Conservation (phyloP, 2,797 vertebrate genomes). For the Acestrorhynchus altus region DNA sequence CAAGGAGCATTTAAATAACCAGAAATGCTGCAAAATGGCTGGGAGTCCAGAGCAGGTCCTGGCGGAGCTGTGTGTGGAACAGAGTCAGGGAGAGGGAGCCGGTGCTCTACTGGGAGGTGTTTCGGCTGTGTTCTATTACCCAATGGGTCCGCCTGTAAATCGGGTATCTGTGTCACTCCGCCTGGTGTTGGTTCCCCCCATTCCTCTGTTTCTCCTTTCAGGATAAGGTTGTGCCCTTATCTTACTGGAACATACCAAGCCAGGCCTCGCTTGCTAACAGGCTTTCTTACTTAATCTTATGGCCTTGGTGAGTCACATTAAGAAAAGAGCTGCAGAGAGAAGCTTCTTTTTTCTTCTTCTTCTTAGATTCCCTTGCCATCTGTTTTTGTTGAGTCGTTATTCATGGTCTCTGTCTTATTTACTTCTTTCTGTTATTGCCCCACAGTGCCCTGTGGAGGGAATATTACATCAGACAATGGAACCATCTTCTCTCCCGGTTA, state of each 20-base stretch:
- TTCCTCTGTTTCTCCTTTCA: constrained; percentile 62
- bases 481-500: constrained; percentile 96
- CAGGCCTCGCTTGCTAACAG: constrained; percentile 75
- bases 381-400: constrained; percentile 27
- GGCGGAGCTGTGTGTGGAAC: constrained; percentile 16
- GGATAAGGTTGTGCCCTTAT: constrained; percentile 76
- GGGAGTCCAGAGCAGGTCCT: constrained; percentile 37
- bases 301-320: constrained; percentile 57
- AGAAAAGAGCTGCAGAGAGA: constrained; percentile 8
- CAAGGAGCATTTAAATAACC: constrained; percentile 40
- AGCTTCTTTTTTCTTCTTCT: constrained; percentile 5
- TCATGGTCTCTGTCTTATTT: constrained; percentile 19
- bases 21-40: constrained; percentile 30
- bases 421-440: constrained; percentile 13
- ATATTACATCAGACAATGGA: constrained; percentile 91
- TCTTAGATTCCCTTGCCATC: constrained; percentile 30
- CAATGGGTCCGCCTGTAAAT: constrained; percentile 20
- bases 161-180: constrained; percentile 35
- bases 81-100: neutral
- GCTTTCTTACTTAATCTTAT: constrained; percentile 79
- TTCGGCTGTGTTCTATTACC: constrained; percentile 32
- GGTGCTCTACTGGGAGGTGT: constrained; percentile 23
- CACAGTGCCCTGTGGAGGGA: constrained; percentile 93
- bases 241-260: constrained; percentile 75
- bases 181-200: constrained; percentile 26